Conservation (phyloP, 2,888 invertebrate species). For the Meloe dianella region DNA sequence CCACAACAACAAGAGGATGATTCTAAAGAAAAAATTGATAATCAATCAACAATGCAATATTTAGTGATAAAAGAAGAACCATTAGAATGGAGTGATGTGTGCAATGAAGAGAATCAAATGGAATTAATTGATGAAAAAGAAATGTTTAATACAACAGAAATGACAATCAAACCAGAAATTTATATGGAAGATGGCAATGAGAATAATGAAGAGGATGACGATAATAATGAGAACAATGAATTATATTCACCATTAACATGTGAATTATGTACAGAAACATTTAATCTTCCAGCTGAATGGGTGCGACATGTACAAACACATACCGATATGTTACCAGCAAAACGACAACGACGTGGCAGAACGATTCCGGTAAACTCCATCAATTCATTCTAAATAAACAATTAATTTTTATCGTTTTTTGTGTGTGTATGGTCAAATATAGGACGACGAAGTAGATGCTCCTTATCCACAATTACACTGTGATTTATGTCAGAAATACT, state of each 20-base stretch:
- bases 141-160: conserved; percentile 68
- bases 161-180: conserved; percentile 72
- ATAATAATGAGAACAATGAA: conserved; percentile 58
- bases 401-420: neutral
- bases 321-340: conserved; percentile 66
- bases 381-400: conserved; percentile 6
- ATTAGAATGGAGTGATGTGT: conserved; percentile 73
- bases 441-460: conserved; percentile 71
- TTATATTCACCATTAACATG: conserved; percentile 79
- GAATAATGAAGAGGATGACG: conserved; percentile 30
- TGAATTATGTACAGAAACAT: conserved; percentile 83
- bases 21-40: conserved; percentile 23
- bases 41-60: conserved; percentile 49
- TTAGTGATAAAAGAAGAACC: conserved; percentile 67
- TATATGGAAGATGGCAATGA: conserved; percentile 48
- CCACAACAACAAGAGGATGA: conserved; percentile 31
- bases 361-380: conserved; percentile 54
- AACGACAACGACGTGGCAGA: conserved; percentile 66
- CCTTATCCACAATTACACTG: conserved; percentile 75
- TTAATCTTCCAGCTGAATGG: conserved; percentile 82
- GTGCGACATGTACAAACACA: conserved; percentile 84
- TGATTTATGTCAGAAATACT: conserved; percentile 77
- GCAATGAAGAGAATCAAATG: conserved; percentile 63
- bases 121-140: conserved; percentile 67
- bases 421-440: conserved; percentile 54